Evolutionary conservation across 2,797 vertebrate genomes (phyloP).

Genomic region (Xenopus petersii): DNA sequence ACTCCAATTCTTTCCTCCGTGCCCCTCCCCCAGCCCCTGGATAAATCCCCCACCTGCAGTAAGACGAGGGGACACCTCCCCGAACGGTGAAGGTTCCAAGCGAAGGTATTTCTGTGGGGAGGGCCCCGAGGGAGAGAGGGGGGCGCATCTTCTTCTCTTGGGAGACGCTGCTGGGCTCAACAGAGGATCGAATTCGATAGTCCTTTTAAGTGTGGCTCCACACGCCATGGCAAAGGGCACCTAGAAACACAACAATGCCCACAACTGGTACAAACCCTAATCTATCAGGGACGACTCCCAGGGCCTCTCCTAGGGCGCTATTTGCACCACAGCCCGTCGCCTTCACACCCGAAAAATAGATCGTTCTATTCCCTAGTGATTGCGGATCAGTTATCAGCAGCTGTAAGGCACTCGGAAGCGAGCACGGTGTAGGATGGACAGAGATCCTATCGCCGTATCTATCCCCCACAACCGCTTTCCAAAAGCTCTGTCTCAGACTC

Average conservation of each 20-base stretch:
- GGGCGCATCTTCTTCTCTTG: slow-evolving; percentile 84
- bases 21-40: neutral
- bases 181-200: slow-evolving; percentile 89
- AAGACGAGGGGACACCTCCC: slow-evolving; percentile 84
- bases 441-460: slow-evolving; percentile 54
- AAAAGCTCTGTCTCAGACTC: slow-evolving; percentile 48
- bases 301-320: slow-evolving; percentile 4
- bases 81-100: slow-evolving; percentile 89
- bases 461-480: neutral
- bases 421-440: slow-evolving; percentile 58
- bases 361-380: neutral
- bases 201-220: slow-evolving; percentile 90
- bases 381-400: neutral
- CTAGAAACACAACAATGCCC: neutral
- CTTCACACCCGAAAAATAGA: neutral
- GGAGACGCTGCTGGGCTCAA: slow-evolving; percentile 82
- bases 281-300: neutral
- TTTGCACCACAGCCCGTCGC: neutral
- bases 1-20: neutral
- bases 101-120: slow-evolving; percentile 92
- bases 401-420: neutral
- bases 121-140: slow-evolving; percentile 76
- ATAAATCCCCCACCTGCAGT: slow-evolving; percentile 75
- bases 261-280: neutral
- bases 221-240: slow-evolving; percentile 78